phyloP scores from a whole-genome alignment of 2,113 vertebrate species.

The Herpetotheres cachinnans region DNA sequence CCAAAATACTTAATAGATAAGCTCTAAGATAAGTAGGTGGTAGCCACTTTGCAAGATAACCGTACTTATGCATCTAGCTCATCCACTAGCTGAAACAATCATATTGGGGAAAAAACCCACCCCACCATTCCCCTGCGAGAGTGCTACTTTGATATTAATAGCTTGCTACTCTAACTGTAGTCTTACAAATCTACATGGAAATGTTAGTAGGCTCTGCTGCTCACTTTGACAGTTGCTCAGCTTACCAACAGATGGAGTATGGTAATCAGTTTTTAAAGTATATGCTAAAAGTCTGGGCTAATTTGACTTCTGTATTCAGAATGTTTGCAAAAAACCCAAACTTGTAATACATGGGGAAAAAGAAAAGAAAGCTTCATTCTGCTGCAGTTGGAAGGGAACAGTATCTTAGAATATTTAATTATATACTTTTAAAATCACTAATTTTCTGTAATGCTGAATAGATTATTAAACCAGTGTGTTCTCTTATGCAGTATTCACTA shows the following conservation, averaged over 20 bases:
- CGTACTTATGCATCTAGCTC: neutral
- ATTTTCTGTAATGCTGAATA: neutral
- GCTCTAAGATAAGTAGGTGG: neutral
- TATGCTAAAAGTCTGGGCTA: neutral
- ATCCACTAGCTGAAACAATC: neutral
- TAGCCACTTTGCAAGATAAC: neutral
- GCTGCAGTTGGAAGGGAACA: neutral
- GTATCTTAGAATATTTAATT: neutral
- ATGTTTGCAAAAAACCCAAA: neutral
- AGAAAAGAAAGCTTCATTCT: neutral
- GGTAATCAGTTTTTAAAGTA: neutral
- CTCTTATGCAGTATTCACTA: neutral
- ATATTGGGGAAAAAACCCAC: rapidly evolving
- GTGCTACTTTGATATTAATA: neutral
- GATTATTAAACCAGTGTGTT: neutral
- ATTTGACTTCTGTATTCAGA: neutral
- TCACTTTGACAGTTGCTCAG: neutral
- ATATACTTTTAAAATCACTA: neutral
- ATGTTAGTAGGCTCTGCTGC: neutral
- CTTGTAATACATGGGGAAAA: neutral
- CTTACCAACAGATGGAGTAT: constrained; percentile 48
- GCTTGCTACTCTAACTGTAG: neutral
- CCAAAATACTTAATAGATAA: neutral
- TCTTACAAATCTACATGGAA: neutral
- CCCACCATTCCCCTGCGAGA: neutral